phyloP scores from a whole-genome alignment of 2,113 vertebrate species.

The Scolopax mira region DNA sequence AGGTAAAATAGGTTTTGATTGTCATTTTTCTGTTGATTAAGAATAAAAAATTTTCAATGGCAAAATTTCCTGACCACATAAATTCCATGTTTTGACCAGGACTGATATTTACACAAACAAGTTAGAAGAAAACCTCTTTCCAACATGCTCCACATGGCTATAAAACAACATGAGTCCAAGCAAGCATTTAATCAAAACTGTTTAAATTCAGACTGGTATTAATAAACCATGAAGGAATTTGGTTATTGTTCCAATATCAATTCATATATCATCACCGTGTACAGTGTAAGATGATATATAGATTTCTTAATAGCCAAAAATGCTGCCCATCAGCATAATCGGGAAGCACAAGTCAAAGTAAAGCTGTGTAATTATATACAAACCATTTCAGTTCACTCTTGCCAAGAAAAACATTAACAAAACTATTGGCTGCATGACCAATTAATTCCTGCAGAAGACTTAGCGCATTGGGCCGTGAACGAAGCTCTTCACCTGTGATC shows the following conservation, averaged over 20 bases:
- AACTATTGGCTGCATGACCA: not conserved
- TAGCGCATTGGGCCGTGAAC: rapidly evolving
- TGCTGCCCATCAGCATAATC: not conserved
- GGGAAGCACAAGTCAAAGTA: not conserved
- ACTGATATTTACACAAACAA: not conserved
- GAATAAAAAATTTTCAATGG: not conserved
- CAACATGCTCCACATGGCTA: not conserved
- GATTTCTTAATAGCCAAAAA: constrained; percentile 10
- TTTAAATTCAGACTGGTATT: constrained; percentile 3
- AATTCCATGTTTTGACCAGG: not conserved
- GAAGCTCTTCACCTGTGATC: not conserved
- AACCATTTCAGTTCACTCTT: not conserved
- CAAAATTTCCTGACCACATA: not conserved
- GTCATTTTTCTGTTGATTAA: not conserved
- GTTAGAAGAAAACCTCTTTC: not conserved
- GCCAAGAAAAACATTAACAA: constrained; percentile 2
- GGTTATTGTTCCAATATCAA: constrained; percentile 17
- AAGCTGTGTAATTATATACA: not conserved
- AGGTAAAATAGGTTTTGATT: not conserved
- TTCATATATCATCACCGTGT: not conserved
- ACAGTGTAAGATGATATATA: not conserved
- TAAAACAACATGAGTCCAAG: not conserved
- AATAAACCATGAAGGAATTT: constrained; percentile 39
- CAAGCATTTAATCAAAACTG: not conserved
- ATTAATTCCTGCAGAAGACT: not conserved